Percentiles rank a stretch among this genome's conserved stretches.
phyloP scores from a whole-genome alignment of 2,113 vertebrate species.

The Petromus typicus region DNA sequence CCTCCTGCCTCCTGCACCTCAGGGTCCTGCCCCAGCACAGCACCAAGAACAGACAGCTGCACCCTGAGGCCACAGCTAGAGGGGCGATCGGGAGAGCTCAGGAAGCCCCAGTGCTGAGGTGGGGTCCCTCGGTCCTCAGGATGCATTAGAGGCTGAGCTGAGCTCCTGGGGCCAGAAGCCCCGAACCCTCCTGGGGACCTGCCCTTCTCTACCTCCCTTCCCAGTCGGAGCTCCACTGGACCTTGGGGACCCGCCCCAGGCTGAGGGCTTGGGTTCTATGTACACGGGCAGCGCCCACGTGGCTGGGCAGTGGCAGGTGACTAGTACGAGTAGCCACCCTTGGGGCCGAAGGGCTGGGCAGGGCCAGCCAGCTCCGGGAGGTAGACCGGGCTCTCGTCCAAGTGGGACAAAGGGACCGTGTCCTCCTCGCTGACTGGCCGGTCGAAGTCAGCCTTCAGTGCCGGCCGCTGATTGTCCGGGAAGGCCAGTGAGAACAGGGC shows the following conservation, averaged over 20 bases:
- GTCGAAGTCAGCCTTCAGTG: conserved; percentile 93
- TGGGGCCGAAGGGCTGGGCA: conserved; percentile 91
- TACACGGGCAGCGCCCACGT: conserved; percentile 79
- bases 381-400: conserved; percentile 91
- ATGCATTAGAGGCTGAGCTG: background rate
- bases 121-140: background rate
- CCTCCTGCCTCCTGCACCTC: background rate
- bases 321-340: conserved; percentile 95
- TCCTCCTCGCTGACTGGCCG: conserved; percentile 96
- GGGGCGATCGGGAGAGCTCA: background rate
- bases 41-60: conserved; percentile 66
- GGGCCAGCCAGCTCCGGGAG: conserved; percentile 89
- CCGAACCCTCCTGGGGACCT: background rate
- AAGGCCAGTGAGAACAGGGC: conserved; percentile 97
- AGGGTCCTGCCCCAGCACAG: conserved; percentile 36
- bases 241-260: conserved; percentile 18
- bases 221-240: background rate
- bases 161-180: background rate
- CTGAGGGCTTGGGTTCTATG: conserved; percentile 80
- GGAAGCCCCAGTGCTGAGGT: background rate
- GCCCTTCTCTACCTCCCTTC: background rate
- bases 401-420: conserved; percentile 96
- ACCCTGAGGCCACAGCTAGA: conserved; percentile 36
- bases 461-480: conserved; percentile 95
- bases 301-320: conserved; percentile 77